Evolutionary conservation across 1,140 invertebrate species (phyloP), one percentile per base, ranked within the genome.

Genomic region (Heliconius melpomene): DNA sequence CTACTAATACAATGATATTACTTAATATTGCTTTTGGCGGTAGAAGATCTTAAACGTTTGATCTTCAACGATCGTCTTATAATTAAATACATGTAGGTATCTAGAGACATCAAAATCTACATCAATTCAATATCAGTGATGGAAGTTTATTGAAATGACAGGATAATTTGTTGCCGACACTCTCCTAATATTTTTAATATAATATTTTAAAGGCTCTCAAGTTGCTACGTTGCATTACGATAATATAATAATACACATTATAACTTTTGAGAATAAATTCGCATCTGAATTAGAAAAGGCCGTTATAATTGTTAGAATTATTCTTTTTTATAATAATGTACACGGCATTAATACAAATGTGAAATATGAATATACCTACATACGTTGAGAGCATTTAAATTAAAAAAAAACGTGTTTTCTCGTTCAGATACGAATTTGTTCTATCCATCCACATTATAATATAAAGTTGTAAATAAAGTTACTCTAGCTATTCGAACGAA

Each of bases 401-500:
- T n/a, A n/a, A n/a, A n/a, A n/a, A n/a, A n/a, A n/a, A 7, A 36
- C 7, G 8, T 66, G 3, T 66, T 66, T 66, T 66, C 57, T 66
- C 60, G 26, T 66, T 72, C 71, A 72, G 36, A 72, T 72, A 72
- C 71, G 20, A 72, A 11, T 72, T 23, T 20, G 71, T n/a, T 72
- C 84, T 82, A 72, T 20, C 29, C 36, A 20, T 36, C 18, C 29
- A 40, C 71, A 40, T 72, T 72, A 82, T 87, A 86, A 91, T 93
- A 90, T 91, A 94, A 93, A 93, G 84, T 90, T 94, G 92, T 94
- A 94, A 94, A 94, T 94, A 94, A 94, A 91, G 89, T 93, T 89
- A 92, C 90, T 93, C 91, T 93, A 93, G 83, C 88, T 91, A 91
- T 90, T 89, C 89, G 82, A 91, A 89, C 88, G 86, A 87, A 88